These are phyloP conservation scores for Apomyelois bistriatella DNA, from an alignment of 2,888 invertebrate species.

Conservation along the genomic window DNA sequence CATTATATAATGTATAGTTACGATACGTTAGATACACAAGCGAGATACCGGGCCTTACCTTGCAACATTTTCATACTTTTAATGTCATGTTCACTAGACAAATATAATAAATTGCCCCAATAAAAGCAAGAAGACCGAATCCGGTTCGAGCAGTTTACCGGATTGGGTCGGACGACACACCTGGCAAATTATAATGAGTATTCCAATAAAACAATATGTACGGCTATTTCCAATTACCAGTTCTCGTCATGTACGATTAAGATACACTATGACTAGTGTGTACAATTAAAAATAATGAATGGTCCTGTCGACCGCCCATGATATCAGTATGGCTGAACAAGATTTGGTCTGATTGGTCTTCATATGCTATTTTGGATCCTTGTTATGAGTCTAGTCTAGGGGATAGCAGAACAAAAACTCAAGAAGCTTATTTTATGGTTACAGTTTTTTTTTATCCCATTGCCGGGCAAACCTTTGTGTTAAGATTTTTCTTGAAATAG, in stretches of 20 bases:
- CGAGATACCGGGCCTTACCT: no score
- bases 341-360: background rate
- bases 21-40: no score
- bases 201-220: slow-evolving; percentile 43
- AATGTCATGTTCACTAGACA: slow-evolving; percentile 12
- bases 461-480: no score
- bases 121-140: slow-evolving; percentile 25
- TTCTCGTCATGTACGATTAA: slow-evolving; percentile 28
- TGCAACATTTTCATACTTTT: slow-evolving; percentile 20
- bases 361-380: background rate
- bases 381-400: no score
- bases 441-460: no score
- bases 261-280: slow-evolving; percentile 20
- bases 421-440: no score
- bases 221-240: slow-evolving; percentile 36
- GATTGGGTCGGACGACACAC: slow-evolving; percentile 33
- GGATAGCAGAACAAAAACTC: no score
- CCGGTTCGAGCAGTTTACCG: slow-evolving; percentile 34
- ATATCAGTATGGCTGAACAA: background rate
- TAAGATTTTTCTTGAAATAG: no score
- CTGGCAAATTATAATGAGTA: slow-evolving; percentile 47
- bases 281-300: slow-evolving; percentile 6
- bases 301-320: background rate
- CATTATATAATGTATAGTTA: no score
- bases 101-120: slow-evolving; percentile 12